Evolutionary conservation across 2,113 vertebrate genomes (phyloP), one percentile per base, ranked within the genome.

Genomic region (Actenoides hombroni): DNA sequence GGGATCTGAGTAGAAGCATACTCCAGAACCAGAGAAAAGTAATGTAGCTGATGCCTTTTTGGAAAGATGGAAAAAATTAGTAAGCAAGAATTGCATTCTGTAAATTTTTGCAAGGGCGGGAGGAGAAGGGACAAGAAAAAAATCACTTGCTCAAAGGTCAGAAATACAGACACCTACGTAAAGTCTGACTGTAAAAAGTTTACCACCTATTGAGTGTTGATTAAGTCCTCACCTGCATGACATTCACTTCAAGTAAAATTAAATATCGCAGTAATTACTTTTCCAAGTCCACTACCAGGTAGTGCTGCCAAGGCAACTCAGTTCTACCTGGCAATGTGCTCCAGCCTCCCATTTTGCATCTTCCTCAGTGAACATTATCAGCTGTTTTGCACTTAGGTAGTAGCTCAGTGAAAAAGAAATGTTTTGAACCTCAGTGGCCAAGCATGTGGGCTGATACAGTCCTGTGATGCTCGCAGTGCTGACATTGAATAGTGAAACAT

Each of bases 341-440:
- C 28, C 35, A 59, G 4, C 6, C n/a, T 83, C 54, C 60, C 40
- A 8, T 16, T 92, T 48, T 11, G 26, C 24, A 29, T 80, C 15
- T 70, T 57, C 25, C 35, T 31, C 15, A n/a, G 16, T 0, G 5
- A 39, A 54, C 7, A 6, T 49, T 39, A 39, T 10, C 1, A 0
- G 42, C 11, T 63, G 4, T 31, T 26, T 16, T 33, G 46, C 23
- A 19, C 56, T 61, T 31, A 14, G 11, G 37, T 5, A 74, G 28
- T 8, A 86, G 17, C 6, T 82, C 23, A 9, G 13, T 15, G n/a
- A 31, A 57, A 86, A 86, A 49, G 3, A 79, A 48, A 49, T 6
- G 6, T 28, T 84, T 81, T 23, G 14, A 20, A 39, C 20, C 6
- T 46, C 0, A 0, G 46, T 53, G 23, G 23, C 12, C 4, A 33